Evolutionary conservation across 2,888 invertebrate species (phyloP).

Genomic region (Trachelus tabidus): DNA sequence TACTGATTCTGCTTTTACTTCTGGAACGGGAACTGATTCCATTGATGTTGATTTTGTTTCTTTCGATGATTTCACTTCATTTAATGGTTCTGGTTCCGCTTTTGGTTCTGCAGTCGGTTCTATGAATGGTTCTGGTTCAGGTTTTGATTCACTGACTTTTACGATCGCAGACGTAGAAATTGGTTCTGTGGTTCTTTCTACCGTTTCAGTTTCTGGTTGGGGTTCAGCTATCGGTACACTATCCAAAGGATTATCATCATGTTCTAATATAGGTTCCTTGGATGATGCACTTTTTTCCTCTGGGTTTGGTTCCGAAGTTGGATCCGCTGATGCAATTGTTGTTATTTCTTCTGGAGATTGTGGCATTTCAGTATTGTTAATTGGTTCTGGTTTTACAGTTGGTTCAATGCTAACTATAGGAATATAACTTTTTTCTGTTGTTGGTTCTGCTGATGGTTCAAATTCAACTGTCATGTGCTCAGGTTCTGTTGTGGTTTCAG

Average conservation of each 20-base stretch:
- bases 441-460: too few relatives aligned
- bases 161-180: too few relatives aligned
- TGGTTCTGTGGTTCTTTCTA: conserved; percentile 5
- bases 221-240: conserved; percentile 18
- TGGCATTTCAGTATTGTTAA: conserved; percentile 22
- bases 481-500: conserved; percentile 28
- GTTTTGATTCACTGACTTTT: background rate
- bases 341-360: conserved; percentile 15
- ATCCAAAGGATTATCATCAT: background rate
- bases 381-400: conserved; percentile 33
- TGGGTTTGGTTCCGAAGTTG: conserved; percentile 27
- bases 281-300: conserved; percentile 10
- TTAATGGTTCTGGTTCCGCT: conserved; percentile 3
- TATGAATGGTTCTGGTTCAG: background rate
- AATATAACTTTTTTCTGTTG: background rate
- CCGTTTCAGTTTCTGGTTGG: conserved; percentile 7
- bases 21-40: conserved; percentile 28
- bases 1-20: conserved; percentile 24
- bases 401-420: conserved; percentile 24
- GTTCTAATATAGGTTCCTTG: background rate
- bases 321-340: conserved; percentile 21
- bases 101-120: conserved; percentile 16
- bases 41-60: conserved; percentile 23
- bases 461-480: conserved; percentile 25
- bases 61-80: conserved; percentile 4